Evolutionary conservation across 2,888 invertebrate species (phyloP), one percentile per base, ranked within the genome.

Genomic region (Dryococelus australis): DNA sequence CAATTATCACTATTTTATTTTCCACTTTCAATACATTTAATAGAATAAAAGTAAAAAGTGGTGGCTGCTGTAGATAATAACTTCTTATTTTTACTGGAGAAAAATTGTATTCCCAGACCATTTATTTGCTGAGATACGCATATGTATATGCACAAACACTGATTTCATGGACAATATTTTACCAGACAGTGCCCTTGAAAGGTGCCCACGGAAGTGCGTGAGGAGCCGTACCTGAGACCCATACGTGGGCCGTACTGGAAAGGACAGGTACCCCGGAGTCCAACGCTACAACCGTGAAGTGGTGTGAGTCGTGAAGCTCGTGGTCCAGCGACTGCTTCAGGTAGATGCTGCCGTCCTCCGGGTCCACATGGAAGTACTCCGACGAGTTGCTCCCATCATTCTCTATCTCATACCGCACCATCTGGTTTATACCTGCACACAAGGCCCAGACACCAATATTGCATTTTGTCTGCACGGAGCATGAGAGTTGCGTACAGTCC

Each of bases 241-340:
- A 96, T 26, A 98, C 96, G 91, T 97, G 97, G 20, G 97, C 96
- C 4, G 97, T 96, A 89, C 96, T 96, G 88, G 95, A 95, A 26
- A 97, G 93, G 89, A 96, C 94, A 20, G 98, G 98, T n/a, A 95
- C 94, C 20, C 98, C 98, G 89, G 95, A 94, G 93, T 99, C 98
- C 27, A 95, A 94, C 3, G 98, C 98, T 85, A 96, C 94, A 12
- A 98, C 95, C 85, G 96, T 94, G 91, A 98, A 96, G 91, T 96
- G 96, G 93, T 97, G 96, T 20, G 94, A 93, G 88, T 94, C 94
- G 87, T 94, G 94, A 26, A 93, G 92, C 93, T 99, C 98, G 91
- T 97, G 96, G 93, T 98, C 98, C 88, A 98, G 93, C 81, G 96
- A 94, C 91, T 96, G 95, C 91, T 96, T 96, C 89, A 98, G 94